A percentile compares a stretch with the other conserved stretches of the same genome.
Evolutionary conservation across 2,113 vertebrate species (phyloP).

Genomic region (Steatornis caripensis): DNA sequence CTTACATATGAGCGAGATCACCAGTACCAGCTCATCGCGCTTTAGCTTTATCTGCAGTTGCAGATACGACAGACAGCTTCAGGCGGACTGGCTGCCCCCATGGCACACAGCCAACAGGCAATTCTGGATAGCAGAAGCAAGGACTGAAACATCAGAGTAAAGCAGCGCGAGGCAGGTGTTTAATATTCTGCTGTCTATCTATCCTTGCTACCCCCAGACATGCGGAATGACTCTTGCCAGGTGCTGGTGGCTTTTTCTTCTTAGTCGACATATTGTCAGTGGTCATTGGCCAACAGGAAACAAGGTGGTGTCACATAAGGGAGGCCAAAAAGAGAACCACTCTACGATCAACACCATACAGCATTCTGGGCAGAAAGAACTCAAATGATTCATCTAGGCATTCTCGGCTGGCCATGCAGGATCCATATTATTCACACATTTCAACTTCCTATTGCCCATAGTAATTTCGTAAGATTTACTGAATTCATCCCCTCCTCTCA

Average conservation of each 20-base stretch:
- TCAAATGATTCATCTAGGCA: accelerated
- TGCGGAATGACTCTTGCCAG: background rate
- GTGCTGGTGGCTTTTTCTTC: background rate
- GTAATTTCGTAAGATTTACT: background rate
- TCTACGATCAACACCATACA: background rate
- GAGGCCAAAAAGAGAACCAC: background rate
- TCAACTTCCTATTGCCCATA: background rate
- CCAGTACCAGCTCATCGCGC: background rate
- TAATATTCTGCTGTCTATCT: background rate
- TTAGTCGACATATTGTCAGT: background rate
- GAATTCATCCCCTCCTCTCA: background rate
- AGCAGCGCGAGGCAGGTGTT: background rate
- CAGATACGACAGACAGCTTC: background rate
- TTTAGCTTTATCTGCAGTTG: background rate
- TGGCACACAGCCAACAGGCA: background rate
- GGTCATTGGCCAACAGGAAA: background rate
- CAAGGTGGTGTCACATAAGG: background rate
- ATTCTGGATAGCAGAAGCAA: background rate
- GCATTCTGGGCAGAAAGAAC: background rate
- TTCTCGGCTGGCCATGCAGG: background rate
- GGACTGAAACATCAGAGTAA: background rate
- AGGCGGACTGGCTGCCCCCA: background rate
- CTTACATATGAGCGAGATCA: background rate
- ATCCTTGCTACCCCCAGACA: background rate
- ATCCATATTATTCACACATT: background rate